Percentiles rank a stretch among this genome's conserved stretches.
Evolutionary conservation across 1,140 invertebrate species (phyloP).

Genomic region (Cheumatopsyche charites): DNA sequence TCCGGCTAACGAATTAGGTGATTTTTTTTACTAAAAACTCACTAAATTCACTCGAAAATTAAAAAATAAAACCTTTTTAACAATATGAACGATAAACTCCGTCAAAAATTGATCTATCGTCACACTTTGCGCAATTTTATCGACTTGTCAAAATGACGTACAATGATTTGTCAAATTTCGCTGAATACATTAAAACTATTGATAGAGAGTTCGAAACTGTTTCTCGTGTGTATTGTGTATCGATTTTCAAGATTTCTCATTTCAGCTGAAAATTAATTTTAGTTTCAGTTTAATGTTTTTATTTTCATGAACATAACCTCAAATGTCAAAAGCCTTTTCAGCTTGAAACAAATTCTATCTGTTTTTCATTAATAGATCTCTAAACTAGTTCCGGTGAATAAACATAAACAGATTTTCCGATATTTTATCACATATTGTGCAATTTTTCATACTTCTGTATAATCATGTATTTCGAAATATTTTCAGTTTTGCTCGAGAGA

Average conservation of each 20-base stretch:
- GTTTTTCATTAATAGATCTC: too few species aligned
- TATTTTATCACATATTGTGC: too few species aligned
- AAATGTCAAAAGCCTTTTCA: constrained; percentile 8
- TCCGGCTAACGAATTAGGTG: constrained; percentile 34
- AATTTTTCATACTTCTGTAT: too few species aligned
- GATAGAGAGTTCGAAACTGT: too few species aligned
- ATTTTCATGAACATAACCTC: constrained; percentile 11
- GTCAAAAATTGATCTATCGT: neutral
- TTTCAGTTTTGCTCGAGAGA: constrained; percentile 81
- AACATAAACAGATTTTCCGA: too few species aligned
- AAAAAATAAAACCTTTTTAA: too few species aligned
- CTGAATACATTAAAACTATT: too few species aligned
- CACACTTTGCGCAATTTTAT: neutral
- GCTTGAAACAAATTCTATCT: too few species aligned
- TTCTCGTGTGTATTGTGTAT: too few species aligned
- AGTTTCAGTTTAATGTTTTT: neutral
- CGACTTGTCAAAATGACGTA: neutral
- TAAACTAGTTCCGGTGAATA: too few species aligned
- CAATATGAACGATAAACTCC: neutral
- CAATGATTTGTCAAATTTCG: constrained; percentile 14
- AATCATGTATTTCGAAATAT: constrained; percentile 41
- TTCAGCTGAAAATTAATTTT: neutral
- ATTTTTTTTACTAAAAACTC: neutral
- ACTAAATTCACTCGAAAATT: too few species aligned
- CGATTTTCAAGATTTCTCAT: neutral